phyloP scores from a whole-genome alignment of 2,797 vertebrate genomes.

The Chiropotes sagulatus region DNA sequence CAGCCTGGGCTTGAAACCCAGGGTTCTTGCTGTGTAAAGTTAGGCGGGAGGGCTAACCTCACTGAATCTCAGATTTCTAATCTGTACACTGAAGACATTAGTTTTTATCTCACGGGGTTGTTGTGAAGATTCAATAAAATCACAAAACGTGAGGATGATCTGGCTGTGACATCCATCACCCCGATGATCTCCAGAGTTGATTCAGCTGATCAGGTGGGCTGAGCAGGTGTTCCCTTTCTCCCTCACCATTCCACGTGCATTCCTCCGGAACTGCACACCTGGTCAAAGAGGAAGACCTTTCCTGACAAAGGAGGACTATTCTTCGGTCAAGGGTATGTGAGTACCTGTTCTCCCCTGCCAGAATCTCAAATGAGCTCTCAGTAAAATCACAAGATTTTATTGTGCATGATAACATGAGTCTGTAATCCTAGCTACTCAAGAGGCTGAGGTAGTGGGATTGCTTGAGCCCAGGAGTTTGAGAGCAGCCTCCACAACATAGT shows the following conservation, averaged over 20 bases:
- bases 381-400: too few species aligned
- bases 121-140: neutral
- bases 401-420: neutral
- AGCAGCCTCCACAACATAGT: too few species aligned
- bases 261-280: neutral
- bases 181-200: neutral
- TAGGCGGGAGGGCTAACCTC: neutral
- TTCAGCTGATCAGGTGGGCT: neutral
- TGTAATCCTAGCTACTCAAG: neutral
- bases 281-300: neutral
- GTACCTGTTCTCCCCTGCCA: neutral
- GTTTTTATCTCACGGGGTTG: neutral
- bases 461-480: neutral
- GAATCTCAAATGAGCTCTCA: neutral
- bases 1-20: neutral
- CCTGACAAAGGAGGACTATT: neutral
- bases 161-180: neutral
- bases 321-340: neutral
- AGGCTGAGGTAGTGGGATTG: neutral
- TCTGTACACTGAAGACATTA: neutral
- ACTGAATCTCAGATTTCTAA: neutral
- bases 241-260: neutral
- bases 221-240: neutral
- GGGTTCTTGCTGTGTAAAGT: neutral
- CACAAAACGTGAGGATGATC: rapidly evolving